Percentiles rank a stretch among this genome's conserved stretches.
phyloP scores from a whole-genome alignment of 2,113 vertebrate species.

The Pollachius pollachius region DNA sequence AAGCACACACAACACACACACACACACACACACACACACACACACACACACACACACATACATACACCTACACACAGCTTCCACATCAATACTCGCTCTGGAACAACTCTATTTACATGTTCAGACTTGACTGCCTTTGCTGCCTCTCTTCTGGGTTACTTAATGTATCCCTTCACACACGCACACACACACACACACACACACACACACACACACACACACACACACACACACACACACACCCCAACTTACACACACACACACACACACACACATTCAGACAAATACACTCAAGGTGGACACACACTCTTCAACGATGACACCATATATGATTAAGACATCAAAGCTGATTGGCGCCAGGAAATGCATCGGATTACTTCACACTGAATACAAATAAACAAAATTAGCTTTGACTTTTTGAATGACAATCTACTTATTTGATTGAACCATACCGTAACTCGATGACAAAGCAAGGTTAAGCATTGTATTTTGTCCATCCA shows the following conservation, averaged over 20 bases:
- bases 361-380: constrained; percentile 52
- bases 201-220: too few relatives aligned
- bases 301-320: constrained; percentile 30
- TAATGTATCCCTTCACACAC: not conserved
- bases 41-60: too few relatives aligned
- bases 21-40: too few relatives aligned
- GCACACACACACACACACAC: not conserved
- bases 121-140: constrained; percentile 48
- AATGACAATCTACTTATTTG: too few relatives aligned
- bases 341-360: constrained; percentile 46
- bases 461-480: too few relatives aligned
- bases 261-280: not conserved
- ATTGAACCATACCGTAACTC: too few relatives aligned
- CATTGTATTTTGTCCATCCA: too few relatives aligned
- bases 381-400: constrained; percentile 6
- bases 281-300: too few relatives aligned
- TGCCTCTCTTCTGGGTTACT: constrained; percentile 17
- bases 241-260: not conserved
- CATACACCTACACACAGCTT: not conserved
- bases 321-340: constrained; percentile 71
- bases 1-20: too few relatives aligned
- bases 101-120: constrained; percentile 43
- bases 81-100: constrained; percentile 8
- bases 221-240: too few relatives aligned
- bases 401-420: not conserved